phyloP scores from a whole-genome alignment of 2,888 invertebrate genomes.

The Dione juno region DNA sequence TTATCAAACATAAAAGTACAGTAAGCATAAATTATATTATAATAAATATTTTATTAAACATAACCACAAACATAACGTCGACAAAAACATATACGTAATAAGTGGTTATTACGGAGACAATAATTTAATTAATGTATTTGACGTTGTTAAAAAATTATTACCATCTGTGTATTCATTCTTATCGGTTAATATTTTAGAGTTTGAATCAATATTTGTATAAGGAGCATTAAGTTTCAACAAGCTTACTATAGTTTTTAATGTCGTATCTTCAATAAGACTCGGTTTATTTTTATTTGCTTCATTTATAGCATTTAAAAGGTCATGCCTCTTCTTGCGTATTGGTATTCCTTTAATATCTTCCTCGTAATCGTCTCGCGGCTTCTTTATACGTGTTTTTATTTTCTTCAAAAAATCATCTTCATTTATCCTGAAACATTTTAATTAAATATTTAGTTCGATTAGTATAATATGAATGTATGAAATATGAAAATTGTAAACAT shows the following conservation, averaged over 20 bases:
- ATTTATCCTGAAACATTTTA: slow-evolving; percentile 36
- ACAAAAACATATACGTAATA: background rate
- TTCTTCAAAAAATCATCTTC: slow-evolving; percentile 42
- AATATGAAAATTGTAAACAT: background rate
- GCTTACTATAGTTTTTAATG: background rate
- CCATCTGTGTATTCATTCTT: background rate
- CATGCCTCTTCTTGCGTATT: slow-evolving; percentile 57
- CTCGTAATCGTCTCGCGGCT: slow-evolving; percentile 64
- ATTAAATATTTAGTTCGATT: background rate
- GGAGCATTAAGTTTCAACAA: slow-evolving; percentile 5
- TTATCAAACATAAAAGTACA: too few species aligned
- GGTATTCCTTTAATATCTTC: slow-evolving; percentile 68
- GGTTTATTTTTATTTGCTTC: slow-evolving; percentile 4
- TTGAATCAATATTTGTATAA: background rate
- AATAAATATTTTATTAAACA: background rate
- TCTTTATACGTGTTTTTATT: slow-evolving; percentile 39
- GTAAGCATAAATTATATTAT: background rate
- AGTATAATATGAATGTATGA: background rate
- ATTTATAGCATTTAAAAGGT: background rate
- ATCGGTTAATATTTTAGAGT: background rate
- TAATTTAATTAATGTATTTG: background rate
- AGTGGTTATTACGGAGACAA: background rate
- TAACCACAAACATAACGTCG: background rate
- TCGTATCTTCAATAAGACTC: background rate
- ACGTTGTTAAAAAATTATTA: background rate